These are phyloP conservation scores for Pelodytes ibericus DNA, from an alignment of 2,797 vertebrate species.

Conservation along the genomic window DNA sequence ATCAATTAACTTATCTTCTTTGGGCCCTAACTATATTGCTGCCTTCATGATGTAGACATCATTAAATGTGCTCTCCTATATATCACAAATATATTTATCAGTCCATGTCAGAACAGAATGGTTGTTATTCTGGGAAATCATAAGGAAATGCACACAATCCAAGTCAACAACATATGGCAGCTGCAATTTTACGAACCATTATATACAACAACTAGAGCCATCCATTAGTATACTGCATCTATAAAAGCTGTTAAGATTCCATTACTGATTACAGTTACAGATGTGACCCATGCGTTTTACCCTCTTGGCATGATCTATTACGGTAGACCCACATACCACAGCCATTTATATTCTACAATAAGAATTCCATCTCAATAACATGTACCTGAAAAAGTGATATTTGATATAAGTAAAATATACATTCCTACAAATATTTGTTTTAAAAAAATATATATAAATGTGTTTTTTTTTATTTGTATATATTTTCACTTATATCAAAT, in stretches of 20 bases:
- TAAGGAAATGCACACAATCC: not conserved
- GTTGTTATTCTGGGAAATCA: not conserved
- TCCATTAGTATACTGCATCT: constrained; percentile 11
- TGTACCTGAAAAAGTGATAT: too few species aligned
- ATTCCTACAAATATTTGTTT: too few species aligned
- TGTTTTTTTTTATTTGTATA: too few species aligned
- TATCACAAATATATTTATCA: not conserved
- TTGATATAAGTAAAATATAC: too few species aligned
- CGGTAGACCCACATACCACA: not conserved
- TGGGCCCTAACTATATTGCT: not conserved
- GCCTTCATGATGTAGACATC: constrained; percentile 19
- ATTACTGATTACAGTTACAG: constrained; percentile 29
- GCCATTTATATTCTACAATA: not conserved
- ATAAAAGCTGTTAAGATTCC: constrained; percentile 9
- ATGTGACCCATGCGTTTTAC: not conserved
- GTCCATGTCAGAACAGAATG: not conserved
- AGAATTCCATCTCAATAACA: not conserved
- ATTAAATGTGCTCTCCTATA: constrained; percentile 5
- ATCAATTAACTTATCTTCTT: constrained; percentile 19
- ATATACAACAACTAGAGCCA: constrained; percentile 7
- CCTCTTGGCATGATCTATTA: constrained; percentile 6
- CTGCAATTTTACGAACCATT: not conserved
- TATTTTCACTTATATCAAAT: too few species aligned
- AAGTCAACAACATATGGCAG: not conserved
- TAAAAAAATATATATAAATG: too few species aligned